Percentiles rank a stretch among this genome's conserved stretches.
Conservation (phyloP, 2,797 vertebrate genomes). For the Tenualosa thibaudeaui region DNA sequence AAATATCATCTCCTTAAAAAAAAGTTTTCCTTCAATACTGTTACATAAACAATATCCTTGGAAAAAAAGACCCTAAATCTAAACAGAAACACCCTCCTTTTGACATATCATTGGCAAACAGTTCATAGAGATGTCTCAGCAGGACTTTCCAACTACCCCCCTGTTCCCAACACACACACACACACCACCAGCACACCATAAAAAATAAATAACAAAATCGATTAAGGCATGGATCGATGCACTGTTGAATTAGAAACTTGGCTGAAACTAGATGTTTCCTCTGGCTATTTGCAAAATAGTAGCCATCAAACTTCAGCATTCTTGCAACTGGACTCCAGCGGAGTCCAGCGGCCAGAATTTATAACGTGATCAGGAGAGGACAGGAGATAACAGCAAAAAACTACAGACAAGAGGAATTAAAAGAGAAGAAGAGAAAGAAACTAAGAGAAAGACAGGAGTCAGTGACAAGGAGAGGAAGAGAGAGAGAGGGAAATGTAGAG, state of each 20-base stretch:
- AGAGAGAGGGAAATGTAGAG: background rate
- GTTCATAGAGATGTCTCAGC: background rate
- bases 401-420: background rate
- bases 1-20: background rate
- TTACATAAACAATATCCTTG: background rate
- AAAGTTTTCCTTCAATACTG: background rate
- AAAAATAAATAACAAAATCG: slow-evolving; percentile 64
- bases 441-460: background rate
- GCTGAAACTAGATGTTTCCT: slow-evolving; percentile 46
- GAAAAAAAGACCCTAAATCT: background rate
- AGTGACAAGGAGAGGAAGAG: background rate
- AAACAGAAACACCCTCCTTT: background rate
- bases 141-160: background rate
- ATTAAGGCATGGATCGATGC: slow-evolving; percentile 55
- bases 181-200: background rate
- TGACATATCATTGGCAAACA: background rate
- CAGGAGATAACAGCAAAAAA: slow-evolving; percentile 27
- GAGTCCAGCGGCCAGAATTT: background rate
- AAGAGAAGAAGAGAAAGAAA: slow-evolving; percentile 18
- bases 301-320: slow-evolving; percentile 44
- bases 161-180: slow-evolving; percentile 29
- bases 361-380: slow-evolving; percentile 2
- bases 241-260: slow-evolving; percentile 58
- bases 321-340: slow-evolving; percentile 42
- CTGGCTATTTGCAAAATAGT: slow-evolving; percentile 29